Conservation (phyloP, 2,888 invertebrate species). For the Hylaea fasciaria region DNA sequence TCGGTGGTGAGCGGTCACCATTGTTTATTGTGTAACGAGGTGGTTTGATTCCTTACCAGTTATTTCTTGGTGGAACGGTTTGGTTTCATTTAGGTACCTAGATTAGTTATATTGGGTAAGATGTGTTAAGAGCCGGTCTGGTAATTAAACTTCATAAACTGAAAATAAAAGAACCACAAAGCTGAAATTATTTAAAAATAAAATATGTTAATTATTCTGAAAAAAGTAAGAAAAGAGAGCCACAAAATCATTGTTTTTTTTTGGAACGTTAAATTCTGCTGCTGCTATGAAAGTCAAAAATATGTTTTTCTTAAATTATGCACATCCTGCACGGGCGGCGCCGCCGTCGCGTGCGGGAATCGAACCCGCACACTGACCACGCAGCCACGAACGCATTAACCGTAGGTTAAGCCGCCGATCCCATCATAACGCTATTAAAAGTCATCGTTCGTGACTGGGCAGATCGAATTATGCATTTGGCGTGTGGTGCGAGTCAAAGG, state of each 20-base stretch:
- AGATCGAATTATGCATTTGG: constrained; percentile 58
- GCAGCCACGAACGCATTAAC: constrained; percentile 44
- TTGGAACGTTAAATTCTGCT: too few relatives aligned
- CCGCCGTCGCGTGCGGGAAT: constrained; percentile 31
- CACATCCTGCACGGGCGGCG: too few relatives aligned
- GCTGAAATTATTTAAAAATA: too few relatives aligned
- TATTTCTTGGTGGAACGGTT: neutral
- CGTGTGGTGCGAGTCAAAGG: constrained; percentile 43
- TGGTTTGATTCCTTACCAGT: constrained; percentile 1
- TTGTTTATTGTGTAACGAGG: constrained; percentile 8
- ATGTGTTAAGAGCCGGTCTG: too few relatives aligned
- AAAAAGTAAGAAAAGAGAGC: too few relatives aligned
- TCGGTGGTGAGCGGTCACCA: constrained; percentile 13
- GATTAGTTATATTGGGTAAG: too few relatives aligned
- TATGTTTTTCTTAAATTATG: too few relatives aligned
- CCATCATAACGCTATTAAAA: constrained; percentile 63
- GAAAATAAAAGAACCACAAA: neutral
- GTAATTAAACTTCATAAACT: too few relatives aligned
- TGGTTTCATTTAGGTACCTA: too few relatives aligned
- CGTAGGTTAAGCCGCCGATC: constrained; percentile 44
- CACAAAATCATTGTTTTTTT: too few relatives aligned
- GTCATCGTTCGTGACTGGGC: constrained; percentile 65
- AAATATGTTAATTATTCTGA: too few relatives aligned
- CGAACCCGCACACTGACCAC: constrained; percentile 26
- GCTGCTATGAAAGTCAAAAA: too few relatives aligned